phyloP scores from a whole-genome alignment of 2,888 invertebrate genomes.

The Magallana nippona region DNA sequence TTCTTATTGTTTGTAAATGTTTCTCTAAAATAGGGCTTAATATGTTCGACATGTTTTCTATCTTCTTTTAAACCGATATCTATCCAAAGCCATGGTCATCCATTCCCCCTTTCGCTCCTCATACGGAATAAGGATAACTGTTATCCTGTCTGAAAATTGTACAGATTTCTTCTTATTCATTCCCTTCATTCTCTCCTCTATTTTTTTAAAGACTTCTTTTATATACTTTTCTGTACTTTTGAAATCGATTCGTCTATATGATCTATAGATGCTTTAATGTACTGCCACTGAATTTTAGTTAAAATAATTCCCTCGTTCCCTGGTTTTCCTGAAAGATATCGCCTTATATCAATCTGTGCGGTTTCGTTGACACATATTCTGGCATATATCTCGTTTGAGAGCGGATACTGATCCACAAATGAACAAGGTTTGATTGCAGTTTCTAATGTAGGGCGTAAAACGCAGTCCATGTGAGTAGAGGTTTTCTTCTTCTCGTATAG shows the following conservation, averaged over 20 bases:
- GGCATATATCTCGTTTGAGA: conserved; percentile 31
- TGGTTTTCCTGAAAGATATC: conserved; percentile 34
- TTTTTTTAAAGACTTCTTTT: neutral
- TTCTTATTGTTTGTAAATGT: no score
- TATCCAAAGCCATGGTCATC: neutral
- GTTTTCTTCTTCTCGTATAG: no score
- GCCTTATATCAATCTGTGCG: conserved; percentile 34
- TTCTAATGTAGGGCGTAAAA: no score
- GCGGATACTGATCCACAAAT: conserved; percentile 33
- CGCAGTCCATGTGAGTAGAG: no score
- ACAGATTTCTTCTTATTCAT: no score
- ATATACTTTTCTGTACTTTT: neutral
- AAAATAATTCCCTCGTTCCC: conserved; percentile 21
- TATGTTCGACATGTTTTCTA: neutral
- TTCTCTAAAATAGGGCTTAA: no score
- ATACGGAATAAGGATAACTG: neutral
- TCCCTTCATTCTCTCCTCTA: no score
- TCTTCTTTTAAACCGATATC: neutral
- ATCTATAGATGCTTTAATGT: conserved; percentile 34
- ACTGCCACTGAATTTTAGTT: conserved; percentile 34
- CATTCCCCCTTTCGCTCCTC: neutral
- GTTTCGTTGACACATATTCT: conserved; percentile 34
- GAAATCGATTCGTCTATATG: conserved; percentile 35
- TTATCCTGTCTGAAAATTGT: neutral
- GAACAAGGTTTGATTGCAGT: conserved; percentile 10